Evolutionary conservation across 2,113 vertebrate species (phyloP).

Genomic region (Laterallus jamaicensis): DNA sequence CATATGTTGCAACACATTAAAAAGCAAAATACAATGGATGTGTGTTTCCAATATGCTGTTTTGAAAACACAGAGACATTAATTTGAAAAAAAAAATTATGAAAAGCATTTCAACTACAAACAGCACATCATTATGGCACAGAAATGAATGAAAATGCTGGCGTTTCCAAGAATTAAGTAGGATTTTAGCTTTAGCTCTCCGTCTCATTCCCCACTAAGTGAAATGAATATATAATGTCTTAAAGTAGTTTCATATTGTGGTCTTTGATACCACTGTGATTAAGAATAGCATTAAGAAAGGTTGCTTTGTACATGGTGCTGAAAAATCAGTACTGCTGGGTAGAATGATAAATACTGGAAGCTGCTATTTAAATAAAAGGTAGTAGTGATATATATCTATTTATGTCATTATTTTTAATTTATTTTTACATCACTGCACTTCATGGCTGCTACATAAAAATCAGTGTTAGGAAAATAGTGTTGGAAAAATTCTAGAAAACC

Average conservation of each 20-base stretch:
- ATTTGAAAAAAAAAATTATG: background rate
- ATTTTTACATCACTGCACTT: background rate
- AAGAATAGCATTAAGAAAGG: constrained; percentile 17
- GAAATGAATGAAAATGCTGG: constrained; percentile 19
- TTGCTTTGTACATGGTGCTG: background rate
- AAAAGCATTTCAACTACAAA: background rate
- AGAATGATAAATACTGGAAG: background rate
- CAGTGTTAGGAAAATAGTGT: background rate
- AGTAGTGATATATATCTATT: background rate
- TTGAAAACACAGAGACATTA: background rate
- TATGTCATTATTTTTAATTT: background rate
- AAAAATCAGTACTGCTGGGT: background rate
- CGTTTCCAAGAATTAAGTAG: background rate
- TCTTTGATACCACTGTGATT: constrained; percentile 7
- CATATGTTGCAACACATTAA: background rate
- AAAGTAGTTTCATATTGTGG: background rate
- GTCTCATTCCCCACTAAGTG: background rate
- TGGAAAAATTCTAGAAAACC: background rate
- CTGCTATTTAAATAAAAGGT: background rate
- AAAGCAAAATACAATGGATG: background rate
- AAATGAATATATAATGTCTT: constrained; percentile 15
- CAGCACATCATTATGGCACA: background rate
- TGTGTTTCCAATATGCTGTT: rapidly evolving
- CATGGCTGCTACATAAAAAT: background rate
- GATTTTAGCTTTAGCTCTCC: constrained; percentile 35